A percentile compares a stretch with the other conserved stretches of the same genome.
Evolutionary conservation across 2,888 invertebrate species (phyloP).

Genomic region (Stegophylla sp.): DNA sequence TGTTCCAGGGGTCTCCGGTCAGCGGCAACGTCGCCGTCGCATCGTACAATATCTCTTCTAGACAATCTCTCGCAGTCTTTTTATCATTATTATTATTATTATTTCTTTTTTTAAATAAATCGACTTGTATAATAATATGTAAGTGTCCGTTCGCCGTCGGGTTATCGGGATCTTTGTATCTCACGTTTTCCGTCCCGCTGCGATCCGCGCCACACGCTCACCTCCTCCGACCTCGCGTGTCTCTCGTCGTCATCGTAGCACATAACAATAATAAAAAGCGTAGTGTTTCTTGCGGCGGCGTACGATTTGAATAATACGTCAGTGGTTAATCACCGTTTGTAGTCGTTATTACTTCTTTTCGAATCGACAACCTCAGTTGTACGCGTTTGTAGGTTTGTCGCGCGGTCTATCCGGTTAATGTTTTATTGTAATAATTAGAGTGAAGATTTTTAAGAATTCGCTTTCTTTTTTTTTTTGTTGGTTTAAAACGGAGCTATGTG

Average conservation of each 20-base stretch:
- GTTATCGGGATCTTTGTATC: slow-evolving; percentile 40
- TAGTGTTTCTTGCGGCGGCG: not conserved
- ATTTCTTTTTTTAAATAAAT: slow-evolving; percentile 44
- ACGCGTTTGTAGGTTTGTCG: too few relatives aligned
- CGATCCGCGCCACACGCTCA: not conserved
- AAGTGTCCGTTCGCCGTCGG: slow-evolving; percentile 18
- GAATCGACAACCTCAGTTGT: too few relatives aligned
- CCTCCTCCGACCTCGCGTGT: not conserved
- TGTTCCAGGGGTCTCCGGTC: not conserved
- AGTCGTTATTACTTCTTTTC: too few relatives aligned
- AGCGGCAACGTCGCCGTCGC: not conserved
- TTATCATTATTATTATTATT: slow-evolving; percentile 21
- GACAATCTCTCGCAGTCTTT: slow-evolving; percentile 34
- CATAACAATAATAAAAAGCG: not conserved
- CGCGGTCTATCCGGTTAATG: too few relatives aligned
- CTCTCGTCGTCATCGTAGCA: not conserved
- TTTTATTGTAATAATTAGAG: too few relatives aligned
- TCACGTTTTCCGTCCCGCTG: slow-evolving; percentile 54
- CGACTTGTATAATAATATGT: slow-evolving; percentile 45
- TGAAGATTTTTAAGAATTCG: too few relatives aligned
- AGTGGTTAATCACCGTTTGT: not conserved
- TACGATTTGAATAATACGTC: slow-evolving; percentile 26
- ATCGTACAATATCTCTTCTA: slow-evolving; percentile 41
- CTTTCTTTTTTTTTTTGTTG: too few relatives aligned
- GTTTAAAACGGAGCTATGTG: too few relatives aligned